Percentiles rank a stretch among this genome's conserved stretches.
Evolutionary conservation across 2,888 invertebrate species (phyloP).

Genomic region (Cepaea hortensis): DNA sequence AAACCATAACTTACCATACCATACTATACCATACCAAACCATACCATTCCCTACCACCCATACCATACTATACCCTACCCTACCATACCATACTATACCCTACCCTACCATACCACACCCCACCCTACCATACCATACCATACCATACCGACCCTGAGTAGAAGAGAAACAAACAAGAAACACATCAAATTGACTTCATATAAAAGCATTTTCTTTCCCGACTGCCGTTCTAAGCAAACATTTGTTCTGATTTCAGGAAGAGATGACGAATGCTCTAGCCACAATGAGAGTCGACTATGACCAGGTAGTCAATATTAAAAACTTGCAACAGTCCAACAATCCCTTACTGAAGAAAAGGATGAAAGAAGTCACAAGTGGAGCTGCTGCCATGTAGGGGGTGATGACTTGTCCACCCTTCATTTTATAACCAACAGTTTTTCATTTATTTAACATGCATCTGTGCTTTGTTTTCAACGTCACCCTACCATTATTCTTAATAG

Average conservation of each 20-base stretch:
- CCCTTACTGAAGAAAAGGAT: conserved; percentile 89
- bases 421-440: neutral
- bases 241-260: conserved; percentile 81
- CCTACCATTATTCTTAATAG: neutral
- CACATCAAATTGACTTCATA: too few species aligned
- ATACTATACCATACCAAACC: too few species aligned
- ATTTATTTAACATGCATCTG: neutral
- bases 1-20: too few species aligned
- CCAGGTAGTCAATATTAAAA: conserved; percentile 90
- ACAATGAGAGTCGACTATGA: conserved; percentile 99
- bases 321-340: conserved; percentile 91
- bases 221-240: too few species aligned
- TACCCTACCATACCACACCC: too few species aligned
- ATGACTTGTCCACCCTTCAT: neutral
- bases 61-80: too few species aligned
- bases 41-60: too few species aligned
- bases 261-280: conserved; percentile 97
- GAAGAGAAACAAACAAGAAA: too few species aligned
- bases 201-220: too few species aligned
- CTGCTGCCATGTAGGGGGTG: conserved; percentile 38
- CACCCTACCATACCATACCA: too few species aligned
- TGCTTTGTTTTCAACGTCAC: neutral
- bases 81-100: too few species aligned
- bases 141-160: too few species aligned
- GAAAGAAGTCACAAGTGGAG: conserved; percentile 41